Evolutionary conservation across 1,140 invertebrate genomes (phyloP), one percentile per base, ranked within the genome.

Genomic region (Mylabris phalerata): DNA sequence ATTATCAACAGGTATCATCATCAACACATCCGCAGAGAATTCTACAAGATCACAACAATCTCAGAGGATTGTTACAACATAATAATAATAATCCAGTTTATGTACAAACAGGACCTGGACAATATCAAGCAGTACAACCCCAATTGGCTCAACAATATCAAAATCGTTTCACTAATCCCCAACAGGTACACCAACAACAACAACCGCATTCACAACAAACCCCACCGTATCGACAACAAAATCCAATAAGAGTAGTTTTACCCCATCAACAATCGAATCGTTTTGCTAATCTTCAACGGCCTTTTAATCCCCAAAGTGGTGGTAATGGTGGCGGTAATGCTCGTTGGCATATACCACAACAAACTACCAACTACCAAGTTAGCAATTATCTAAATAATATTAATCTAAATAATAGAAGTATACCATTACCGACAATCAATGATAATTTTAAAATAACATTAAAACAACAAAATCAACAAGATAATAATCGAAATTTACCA

Each of bases 321-420:
- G 64, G 13, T 13, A 19, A 19, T 19, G 19, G 19, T 19, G 19
- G 19, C 19, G 19, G 19, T 32, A 32, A 62, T 11, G 75, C 81
- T 58, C 82, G 83, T 71, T 85, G 84, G 84, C 84, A 85, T 70
- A 85, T 82, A 57, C 84, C 84, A 51, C 84, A 85, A 71, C 77
- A 75, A 64, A 70, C 74, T 56, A 67, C 71, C 55, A 77, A 74
- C 26, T 39, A 55, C 3, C 32, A 32, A 32, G 7, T 32, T 42
- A 42, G 10, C 9, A 10, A 11, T 42, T 9, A 67, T 73, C 64
- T 69, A 69, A 27, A 38, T 6, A 43, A 59, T 19, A 7, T 4
- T n/a, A 46, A 42, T 42, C 3, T 42, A 7, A 10, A 10, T n/a
- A 10, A 10, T 48, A 50, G 63, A 7, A 62, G 55, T 54, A 59